A percentile compares a stretch with the other conserved stretches of the same genome.
Evolutionary conservation across 2,888 invertebrate species (phyloP).

Genomic region (Penaeus monodon): DNA sequence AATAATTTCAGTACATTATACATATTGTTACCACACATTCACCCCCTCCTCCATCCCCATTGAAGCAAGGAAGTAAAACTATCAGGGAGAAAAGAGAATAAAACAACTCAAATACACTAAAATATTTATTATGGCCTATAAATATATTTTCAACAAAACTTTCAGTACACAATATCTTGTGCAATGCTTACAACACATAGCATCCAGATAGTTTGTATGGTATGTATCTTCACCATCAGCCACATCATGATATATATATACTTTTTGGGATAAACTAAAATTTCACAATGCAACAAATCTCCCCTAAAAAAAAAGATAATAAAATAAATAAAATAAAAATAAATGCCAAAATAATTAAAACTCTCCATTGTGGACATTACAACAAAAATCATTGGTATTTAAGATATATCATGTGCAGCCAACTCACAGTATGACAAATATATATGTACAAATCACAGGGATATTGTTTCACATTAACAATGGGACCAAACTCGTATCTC

Average conservation of each 20-base stretch:
- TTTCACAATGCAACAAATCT: too few relatives aligned
- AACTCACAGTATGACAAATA: too few relatives aligned
- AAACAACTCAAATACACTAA: slow-evolving; percentile 7
- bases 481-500: too few relatives aligned
- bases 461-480: too few relatives aligned
- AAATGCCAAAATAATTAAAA: too few relatives aligned
- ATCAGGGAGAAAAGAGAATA: neutral
- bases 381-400: too few relatives aligned
- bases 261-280: neutral
- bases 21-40: neutral
- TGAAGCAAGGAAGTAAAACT: neutral
- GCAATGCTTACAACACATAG: neutral
- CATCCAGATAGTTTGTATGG: slow-evolving; percentile 4
- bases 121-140: slow-evolving; percentile 34
- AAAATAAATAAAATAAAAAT: too few relatives aligned
- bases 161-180: slow-evolving; percentile 20
- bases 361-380: too few relatives aligned
- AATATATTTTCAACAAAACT: slow-evolving; percentile 21
- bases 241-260: slow-evolving; percentile 2
- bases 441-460: too few relatives aligned
- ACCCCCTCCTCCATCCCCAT: neutral
- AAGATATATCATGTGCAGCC: too few relatives aligned
- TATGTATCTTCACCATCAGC: neutral
- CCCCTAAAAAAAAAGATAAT: too few relatives aligned
- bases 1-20: too few relatives aligned